Base-by-base conservation (phyloP, 2,797 vertebrate genomes). In the Antennarius maculatus region DNA sequence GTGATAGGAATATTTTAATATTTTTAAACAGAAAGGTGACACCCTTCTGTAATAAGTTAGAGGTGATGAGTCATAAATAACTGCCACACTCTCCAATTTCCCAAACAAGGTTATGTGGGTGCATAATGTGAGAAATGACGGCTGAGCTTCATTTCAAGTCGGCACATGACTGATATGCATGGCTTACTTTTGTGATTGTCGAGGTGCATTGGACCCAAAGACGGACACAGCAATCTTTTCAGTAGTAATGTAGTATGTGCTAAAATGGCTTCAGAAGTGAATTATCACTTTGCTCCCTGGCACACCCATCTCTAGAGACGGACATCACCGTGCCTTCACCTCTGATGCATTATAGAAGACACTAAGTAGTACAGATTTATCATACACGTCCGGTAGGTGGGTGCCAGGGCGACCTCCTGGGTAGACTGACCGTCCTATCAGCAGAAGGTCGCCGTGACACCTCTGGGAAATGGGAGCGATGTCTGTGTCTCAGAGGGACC, bases 131-230 rank as follows among this genome's bases (percentile, higher is more conserved):
- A 67, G 75, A 81, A 79, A 66, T 67, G 69, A 84, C 71, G 82
- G 82, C 74, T 66, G 66, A 78, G 80, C 80, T 89, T 90, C 86
- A 88, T 88, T 91, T 87, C 84, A 78, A 87, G 85, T 80, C 82
- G 79, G 85, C 74, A 41, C 82, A 86, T 93, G 91, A 93, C 92
- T 93, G 92, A 94, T 93, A 94, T 93, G 93, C 93, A 94, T 93
- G 92, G 84, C 91, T 93, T 92, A 87, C 89, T 91, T 89, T 84
- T 90, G 91, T 93, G 93, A 94, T 94, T 94, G 92, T 94, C 92
- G 91, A 66, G 93, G 93, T 93, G 92, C 91, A n/a, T 74, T 93
- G 92, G 92, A 92, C 91, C 92, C 81, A 85, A 86, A 90, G 91
- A 92, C 75, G 86, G 91, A 92, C 91, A 89, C 80, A 74, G 87